Evolutionary conservation across 2,797 vertebrate genomes (phyloP), one percentile per base, ranked within the genome.

Genomic region (Anguilla pacifica): DNA sequence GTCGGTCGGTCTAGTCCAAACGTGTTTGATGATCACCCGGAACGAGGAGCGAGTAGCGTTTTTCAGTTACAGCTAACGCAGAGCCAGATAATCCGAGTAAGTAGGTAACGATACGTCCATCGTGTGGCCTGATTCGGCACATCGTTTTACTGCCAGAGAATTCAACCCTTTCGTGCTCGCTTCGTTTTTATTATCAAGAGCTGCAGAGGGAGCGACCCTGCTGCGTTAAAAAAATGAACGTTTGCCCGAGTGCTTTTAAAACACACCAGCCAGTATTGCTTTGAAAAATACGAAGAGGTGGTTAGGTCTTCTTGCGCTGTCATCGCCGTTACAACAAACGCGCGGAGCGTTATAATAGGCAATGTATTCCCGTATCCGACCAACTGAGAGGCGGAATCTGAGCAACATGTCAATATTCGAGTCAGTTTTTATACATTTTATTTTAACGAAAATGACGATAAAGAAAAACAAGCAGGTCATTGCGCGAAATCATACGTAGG

Each of bases 1-100:
- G 91, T 89, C 88, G 91, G 91, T 89, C 88, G 91, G 91, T 89
- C 87, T 88, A 85, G 84, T 90, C 88, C 74, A 88, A 89, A 87
- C 87, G 89, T 88, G 85, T 89, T 84, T 87, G 86, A 90, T 90
- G 85, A 88, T 87, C 85, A 86, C 72, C 81, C 53, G 82, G 43
- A 83, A 82, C 82, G 81, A 81, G 51, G 79, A 46, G 74, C 31
- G 86, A 84, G 86, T 72, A 79, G 88, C 77, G 77, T 90, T 86
- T 86, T 85, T 82, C 72, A 81, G 35, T 86, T 88, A 83, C 31
- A 77, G 72, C 72, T 35, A 85, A 81, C 72, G 82, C 89, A 64
- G 59, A 84, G 89, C 86, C 88, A 83, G 74, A 74, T 90, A 82
- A 70, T n/a, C 83, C 13, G 43, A 22, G 79, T 25, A 86, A 77